These are phyloP conservation scores for Solen grandis DNA, from an alignment of 1,140 invertebrate genomes.

Conservation along the genomic window DNA sequence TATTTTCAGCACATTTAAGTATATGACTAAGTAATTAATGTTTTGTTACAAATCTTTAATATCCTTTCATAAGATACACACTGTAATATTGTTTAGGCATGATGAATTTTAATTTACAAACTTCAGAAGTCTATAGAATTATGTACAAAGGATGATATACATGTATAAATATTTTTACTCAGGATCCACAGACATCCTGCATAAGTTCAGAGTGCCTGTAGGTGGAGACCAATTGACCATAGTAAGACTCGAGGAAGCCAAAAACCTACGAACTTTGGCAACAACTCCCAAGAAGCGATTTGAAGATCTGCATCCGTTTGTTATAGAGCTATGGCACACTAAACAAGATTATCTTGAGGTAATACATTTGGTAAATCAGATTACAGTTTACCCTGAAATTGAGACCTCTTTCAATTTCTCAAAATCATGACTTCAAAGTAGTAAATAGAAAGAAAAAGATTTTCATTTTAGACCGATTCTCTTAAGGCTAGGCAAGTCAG, in stretches of 20 bases:
- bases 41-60: too few species aligned
- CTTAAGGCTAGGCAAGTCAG: too few species aligned
- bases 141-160: too few species aligned
- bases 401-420: neutral
- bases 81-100: too few species aligned
- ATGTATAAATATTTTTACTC: too few species aligned
- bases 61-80: too few species aligned
- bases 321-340: slow-evolving; percentile 27
- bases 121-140: too few species aligned
- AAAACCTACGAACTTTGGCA: neutral
- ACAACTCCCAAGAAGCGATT: slow-evolving; percentile 20
- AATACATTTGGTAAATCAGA: neutral
- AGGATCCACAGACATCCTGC: slow-evolving; percentile 28
- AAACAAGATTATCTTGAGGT: slow-evolving; percentile 45
- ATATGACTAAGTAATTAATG: too few species aligned
- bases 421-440: neutral
- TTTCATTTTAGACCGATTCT: too few species aligned
- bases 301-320: slow-evolving; percentile 30
- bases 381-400: neutral
- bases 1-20: too few species aligned
- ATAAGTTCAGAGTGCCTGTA: slow-evolving; percentile 38
- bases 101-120: too few species aligned
- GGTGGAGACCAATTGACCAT: slow-evolving; percentile 58
- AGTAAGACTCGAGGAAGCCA: slow-evolving; percentile 47
- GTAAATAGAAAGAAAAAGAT: too few species aligned